Evolutionary conservation across 2,888 invertebrate species (phyloP), one percentile per base, ranked within the genome.

Genomic region (Caradrina kadenii): DNA sequence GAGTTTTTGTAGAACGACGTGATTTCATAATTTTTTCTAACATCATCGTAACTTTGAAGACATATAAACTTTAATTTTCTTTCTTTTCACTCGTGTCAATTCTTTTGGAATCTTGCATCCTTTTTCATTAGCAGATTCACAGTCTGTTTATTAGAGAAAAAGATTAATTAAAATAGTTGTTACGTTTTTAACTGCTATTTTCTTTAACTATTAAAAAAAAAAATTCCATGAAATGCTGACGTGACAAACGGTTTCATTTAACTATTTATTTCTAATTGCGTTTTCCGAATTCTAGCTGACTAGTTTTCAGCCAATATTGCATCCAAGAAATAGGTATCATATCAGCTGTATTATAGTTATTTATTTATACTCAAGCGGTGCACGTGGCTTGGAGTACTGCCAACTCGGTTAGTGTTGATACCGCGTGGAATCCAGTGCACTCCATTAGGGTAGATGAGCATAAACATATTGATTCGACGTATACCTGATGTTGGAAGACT

Each of bases 341-440:
- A 77, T 61, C 56, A 63, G 55, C 21, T 50, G 49, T 71, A 49
- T 49, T 72, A 55, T 49, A 66, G 50, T 63, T 77, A 78, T 78
- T 78, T 78, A 78, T 81, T 81, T 78, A 63, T 42, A 49, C 21
- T 61, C 53, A 42, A 81, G 48, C 76, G 15, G 53, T 56, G 81
- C 73, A 81, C 78, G 81, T 81, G 65, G 81, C 31, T 77, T 78
- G 81, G 78, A 81, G 39, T 26, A 2, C 22, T 63, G 81, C 78
- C 78, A 78, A 78, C 50, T 78, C 78, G 73, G 78, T 77, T 81
- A 81, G 66, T 66, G 78, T 81, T 72, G 81, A 78, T 78, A 81
- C 73, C 63, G 56, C 56, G 62, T 61, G 73, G 81, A 81, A 81
- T 81, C 48, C 78, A 71, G 78, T 77, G 55, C 78, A 71, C 78